A percentile compares a stretch with the other conserved stretches of the same genome.
Evolutionary conservation across 2,888 invertebrate species (phyloP).

Genomic region (Linnaemya vulpina): DNA sequence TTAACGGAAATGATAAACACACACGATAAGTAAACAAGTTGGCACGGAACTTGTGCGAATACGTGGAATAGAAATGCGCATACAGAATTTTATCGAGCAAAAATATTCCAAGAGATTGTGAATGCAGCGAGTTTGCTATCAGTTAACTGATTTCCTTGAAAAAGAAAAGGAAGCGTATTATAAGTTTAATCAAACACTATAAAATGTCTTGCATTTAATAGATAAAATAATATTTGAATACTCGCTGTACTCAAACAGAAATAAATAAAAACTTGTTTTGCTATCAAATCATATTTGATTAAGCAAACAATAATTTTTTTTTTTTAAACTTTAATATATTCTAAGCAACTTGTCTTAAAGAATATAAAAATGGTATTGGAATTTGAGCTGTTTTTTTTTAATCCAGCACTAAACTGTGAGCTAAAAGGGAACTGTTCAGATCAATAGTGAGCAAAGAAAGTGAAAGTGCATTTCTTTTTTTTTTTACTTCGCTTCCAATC

Average conservation of each 20-base stretch:
- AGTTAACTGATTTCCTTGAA: neutral
- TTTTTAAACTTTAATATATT: no score
- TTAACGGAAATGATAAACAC: neutral
- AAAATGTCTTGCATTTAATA: neutral
- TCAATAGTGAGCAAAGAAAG: no score
- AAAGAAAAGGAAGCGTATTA: neutral
- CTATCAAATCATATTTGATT: no score
- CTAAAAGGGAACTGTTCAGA: no score
- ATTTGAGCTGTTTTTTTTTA: no score
- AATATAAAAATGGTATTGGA: no score
- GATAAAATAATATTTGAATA: neutral
- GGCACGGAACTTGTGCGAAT: neutral
- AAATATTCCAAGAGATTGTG: neutral
- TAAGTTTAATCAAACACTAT: neutral
- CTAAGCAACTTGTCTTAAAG: no score
- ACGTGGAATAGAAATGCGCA: neutral
- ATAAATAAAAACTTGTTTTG: neutral
- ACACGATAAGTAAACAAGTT: constrained; percentile 4
- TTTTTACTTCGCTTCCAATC: no score
- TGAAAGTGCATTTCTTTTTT: no score
- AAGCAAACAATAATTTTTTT: no score
- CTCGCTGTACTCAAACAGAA: neutral
- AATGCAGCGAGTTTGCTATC: neutral
- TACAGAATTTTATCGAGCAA: neutral
- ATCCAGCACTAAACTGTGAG: no score